Conservation (phyloP, 2,888 invertebrate species). For the Quadriops clusia region DNA sequence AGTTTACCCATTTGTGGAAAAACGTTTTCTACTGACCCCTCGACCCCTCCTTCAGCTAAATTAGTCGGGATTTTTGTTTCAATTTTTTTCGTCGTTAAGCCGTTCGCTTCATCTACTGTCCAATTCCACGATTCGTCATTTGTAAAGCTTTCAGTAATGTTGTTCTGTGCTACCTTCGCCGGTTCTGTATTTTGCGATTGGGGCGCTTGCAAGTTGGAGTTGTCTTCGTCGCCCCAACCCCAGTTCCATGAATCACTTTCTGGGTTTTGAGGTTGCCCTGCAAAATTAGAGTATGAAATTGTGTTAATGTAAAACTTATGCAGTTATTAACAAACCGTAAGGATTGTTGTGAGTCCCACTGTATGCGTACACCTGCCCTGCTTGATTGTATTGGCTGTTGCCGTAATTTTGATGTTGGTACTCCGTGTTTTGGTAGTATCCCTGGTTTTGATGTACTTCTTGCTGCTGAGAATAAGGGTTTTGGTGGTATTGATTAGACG, state of each 20-base stretch:
- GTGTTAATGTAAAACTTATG: no score
- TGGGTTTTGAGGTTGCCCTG: no score
- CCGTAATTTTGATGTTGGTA: conserved; percentile 11
- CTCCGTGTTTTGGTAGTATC: conserved; percentile 9
- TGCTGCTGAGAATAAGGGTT: conserved; percentile 32
- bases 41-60: no score
- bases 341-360: conserved; percentile 11
- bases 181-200: conserved; percentile 23
- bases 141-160: conserved; percentile 45
- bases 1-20: conserved; percentile 36
- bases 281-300: no score
- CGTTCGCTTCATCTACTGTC: conserved; percentile 41
- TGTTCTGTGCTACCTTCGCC: no score
- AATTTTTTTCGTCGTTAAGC: conserved; percentile 25
- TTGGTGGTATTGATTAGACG: conserved; percentile 19
- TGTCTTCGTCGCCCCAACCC: conserved; percentile 48
- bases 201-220: conserved; percentile 27
- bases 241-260: conserved; percentile 39
- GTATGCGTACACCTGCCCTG: conserved; percentile 11
- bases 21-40: conserved; percentile 36
- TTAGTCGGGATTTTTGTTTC: no score
- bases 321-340: no score
- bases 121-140: conserved; percentile 51
- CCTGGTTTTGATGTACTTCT: conserved; percentile 25
- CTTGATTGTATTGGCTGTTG: conserved; percentile 23